Conservation (phyloP, 2,797 vertebrate genomes). For the Thaleichthys pacificus region DNA sequence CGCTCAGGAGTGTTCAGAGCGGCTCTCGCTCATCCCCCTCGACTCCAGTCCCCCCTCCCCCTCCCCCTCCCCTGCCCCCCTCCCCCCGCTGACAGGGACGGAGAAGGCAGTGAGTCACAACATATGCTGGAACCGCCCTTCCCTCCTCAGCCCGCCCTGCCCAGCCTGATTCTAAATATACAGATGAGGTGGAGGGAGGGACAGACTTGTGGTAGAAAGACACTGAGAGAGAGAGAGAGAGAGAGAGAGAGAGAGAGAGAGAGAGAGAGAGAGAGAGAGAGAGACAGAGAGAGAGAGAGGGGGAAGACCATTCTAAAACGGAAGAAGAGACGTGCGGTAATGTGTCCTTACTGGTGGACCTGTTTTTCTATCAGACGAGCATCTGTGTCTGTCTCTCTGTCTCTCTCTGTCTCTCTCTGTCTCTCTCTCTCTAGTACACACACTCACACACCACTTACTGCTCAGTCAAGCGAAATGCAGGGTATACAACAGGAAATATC, state of each 20-base stretch:
- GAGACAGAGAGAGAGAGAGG: constrained; percentile 4
- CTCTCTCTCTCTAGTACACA: background rate
- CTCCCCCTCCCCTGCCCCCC: too few relatives aligned
- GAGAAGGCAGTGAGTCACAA: constrained; percentile 11
- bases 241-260: constrained; percentile 1
- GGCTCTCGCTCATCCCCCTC: constrained; percentile 8
- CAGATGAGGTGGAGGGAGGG: constrained; percentile 10
- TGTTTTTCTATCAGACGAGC: constrained; percentile 6
- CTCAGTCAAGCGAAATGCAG: constrained; percentile 1
- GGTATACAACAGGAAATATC: constrained; percentile 4
- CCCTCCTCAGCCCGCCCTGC: background rate
- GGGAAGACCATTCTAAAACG: background rate
- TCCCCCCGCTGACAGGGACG: background rate
- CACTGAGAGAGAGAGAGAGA: background rate
- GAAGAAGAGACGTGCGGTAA: constrained; percentile 11
- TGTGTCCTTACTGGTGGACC: constrained; percentile 15
- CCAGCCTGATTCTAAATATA: constrained; percentile 20
- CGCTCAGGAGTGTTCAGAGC: background rate
- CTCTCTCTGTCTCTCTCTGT: background rate
- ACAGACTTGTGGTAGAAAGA: background rate
- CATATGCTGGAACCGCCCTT: constrained; percentile 11
- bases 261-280: background rate
- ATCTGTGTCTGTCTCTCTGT: background rate
- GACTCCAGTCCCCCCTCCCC: background rate
- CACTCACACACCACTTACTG: constrained; percentile 10